Percentiles rank a stretch among this genome's conserved stretches.
Evolutionary conservation across 2,113 vertebrate species (phyloP).

Genomic region (Rhombomys opimus): DNA sequence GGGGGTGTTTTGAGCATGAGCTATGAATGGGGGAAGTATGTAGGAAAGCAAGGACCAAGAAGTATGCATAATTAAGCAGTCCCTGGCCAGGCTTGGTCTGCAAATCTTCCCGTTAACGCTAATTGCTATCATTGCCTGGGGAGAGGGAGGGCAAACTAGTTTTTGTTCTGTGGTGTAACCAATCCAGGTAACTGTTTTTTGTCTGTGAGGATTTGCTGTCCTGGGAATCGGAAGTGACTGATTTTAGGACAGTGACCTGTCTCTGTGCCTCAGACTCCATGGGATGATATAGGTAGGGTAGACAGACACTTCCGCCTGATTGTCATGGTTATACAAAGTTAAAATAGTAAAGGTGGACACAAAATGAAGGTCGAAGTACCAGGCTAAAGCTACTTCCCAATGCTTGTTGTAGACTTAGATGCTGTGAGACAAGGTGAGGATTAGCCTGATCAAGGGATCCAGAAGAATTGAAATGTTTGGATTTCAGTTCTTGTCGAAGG

Average conservation of each 20-base stretch:
- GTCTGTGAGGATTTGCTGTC: too few species aligned
- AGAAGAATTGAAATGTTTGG: slow-evolving; percentile 21
- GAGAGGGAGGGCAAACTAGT: too few species aligned
- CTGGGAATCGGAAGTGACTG: background rate
- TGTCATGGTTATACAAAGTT: background rate
- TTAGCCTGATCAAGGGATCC: background rate
- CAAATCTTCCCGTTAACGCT: too few species aligned
- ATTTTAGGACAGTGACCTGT: background rate
- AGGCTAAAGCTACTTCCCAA: background rate
- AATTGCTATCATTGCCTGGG: too few species aligned
- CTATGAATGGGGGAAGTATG: too few species aligned
- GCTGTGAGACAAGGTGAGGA: background rate
- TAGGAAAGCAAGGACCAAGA: too few species aligned
- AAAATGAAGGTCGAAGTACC: background rate
- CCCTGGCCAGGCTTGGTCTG: too few species aligned
- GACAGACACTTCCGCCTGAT: background rate
- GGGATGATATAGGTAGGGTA: background rate
- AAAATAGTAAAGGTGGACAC: background rate
- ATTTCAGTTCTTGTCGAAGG: slow-evolving; percentile 29
- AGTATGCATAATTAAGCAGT: too few species aligned
- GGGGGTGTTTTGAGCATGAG: too few species aligned
- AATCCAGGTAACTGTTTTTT: too few species aligned
- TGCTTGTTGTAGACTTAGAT: background rate
- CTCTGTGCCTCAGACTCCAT: background rate
- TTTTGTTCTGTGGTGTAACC: too few species aligned